phyloP scores from a whole-genome alignment of 2,797 vertebrate genomes.

The Premnoplex brunnescens region DNA sequence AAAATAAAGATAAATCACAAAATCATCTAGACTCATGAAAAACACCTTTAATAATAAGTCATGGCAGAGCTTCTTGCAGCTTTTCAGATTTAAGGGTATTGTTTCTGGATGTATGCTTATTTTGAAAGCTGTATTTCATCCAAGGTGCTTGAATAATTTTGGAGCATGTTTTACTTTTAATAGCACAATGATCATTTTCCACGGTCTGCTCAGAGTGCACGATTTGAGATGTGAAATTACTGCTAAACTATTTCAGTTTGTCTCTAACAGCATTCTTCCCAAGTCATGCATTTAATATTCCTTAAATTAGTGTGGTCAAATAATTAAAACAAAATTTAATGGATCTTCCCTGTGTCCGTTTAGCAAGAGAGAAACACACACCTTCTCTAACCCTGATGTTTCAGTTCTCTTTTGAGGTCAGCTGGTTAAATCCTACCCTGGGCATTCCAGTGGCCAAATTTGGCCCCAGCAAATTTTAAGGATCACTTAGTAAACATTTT shows the following conservation, averaged over 20 bases:
- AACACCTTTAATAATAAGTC: not conserved
- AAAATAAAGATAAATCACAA: conserved; percentile 29
- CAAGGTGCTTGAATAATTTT: not conserved
- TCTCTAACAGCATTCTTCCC: not conserved
- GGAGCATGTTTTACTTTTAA: conserved; percentile 20
- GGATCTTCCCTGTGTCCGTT: not conserved
- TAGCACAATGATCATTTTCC: conserved; percentile 31
- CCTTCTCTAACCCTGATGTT: not conserved
- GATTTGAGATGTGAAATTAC: conserved; percentile 7
- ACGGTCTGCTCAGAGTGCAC: not conserved
- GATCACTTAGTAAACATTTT: not conserved
- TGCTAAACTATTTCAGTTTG: conserved; percentile 2
- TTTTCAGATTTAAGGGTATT: not conserved
- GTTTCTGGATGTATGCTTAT: not conserved
- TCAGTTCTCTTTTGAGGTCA: not conserved
- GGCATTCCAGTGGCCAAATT: not conserved
- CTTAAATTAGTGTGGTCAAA: not conserved
- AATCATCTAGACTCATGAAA: not conserved
- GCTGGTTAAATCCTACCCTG: not conserved
- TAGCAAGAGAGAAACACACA: not conserved
- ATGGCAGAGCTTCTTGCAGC: not conserved
- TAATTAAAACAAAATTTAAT: not conserved
- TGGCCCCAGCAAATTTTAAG: not conserved
- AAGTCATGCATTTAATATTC: not conserved
- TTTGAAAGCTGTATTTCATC: conserved; percentile 4